Percentiles rank a stretch among this genome's conserved stretches.
phyloP scores from a whole-genome alignment of 2,888 invertebrate genomes.

The Brenthis ino region DNA sequence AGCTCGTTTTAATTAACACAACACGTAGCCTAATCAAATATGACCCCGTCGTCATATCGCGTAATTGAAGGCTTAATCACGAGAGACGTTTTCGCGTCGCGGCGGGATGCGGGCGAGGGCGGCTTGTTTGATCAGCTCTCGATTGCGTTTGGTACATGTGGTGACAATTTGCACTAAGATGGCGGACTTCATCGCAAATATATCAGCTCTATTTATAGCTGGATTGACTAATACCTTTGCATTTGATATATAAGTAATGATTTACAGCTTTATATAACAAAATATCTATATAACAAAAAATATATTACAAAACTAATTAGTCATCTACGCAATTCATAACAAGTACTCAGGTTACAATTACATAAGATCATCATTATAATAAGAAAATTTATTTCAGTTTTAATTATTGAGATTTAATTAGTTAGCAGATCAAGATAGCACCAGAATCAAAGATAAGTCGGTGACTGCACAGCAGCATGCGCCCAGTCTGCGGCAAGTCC shows the following conservation, averaged over 20 bases:
- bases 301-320: too few relatives aligned
- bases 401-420: conserved; percentile 17
- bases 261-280: too few relatives aligned
- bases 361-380: too few relatives aligned
- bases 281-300: too few relatives aligned
- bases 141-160: conserved; percentile 53
- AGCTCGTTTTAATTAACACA: conserved; percentile 80
- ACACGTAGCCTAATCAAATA: conserved; percentile 80
- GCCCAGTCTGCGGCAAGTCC: conserved; percentile 46
- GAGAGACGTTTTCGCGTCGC: conserved; percentile 65
- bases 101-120: conserved; percentile 48
- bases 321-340: too few relatives aligned
- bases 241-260: background rate
- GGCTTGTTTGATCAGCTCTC: conserved; percentile 69
- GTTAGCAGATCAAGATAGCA: conserved; percentile 31
- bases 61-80: conserved; percentile 80
- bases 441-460: conserved; percentile 46
- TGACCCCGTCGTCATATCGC: conserved; percentile 77
- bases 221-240: background rate
- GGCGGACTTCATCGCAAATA: conserved; percentile 34
- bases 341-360: too few relatives aligned
- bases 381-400: background rate
- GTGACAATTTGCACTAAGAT: conserved; percentile 42
- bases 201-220: conserved; percentile 2
- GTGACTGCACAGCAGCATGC: conserved; percentile 34